These are phyloP conservation scores for Standfussiana lucernea DNA, from an alignment of 2,888 invertebrate genomes.

Conservation along the genomic window DNA sequence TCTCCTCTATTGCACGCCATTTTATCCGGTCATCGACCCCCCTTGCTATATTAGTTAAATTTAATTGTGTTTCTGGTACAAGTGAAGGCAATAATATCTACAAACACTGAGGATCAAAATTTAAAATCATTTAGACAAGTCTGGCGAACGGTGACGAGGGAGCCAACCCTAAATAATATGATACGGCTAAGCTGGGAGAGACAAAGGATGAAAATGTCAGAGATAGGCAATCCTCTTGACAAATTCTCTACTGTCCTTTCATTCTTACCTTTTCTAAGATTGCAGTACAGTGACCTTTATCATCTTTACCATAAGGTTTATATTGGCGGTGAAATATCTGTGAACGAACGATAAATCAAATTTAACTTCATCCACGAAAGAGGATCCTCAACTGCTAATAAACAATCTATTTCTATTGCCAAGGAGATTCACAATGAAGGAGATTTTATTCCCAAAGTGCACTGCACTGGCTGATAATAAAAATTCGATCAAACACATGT, in stretches of 20 bases:
- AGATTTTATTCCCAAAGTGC: slow-evolving; percentile 41
- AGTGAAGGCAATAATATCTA: neutral
- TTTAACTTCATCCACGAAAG: neutral
- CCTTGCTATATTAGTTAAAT: neutral
- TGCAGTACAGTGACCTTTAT: neutral
- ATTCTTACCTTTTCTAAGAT: neutral
- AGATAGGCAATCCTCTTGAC: neutral
- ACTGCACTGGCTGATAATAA: slow-evolving; percentile 48
- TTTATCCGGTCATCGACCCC: neutral
- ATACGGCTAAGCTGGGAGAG: neutral
- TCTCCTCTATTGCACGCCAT: neutral
- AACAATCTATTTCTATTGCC: slow-evolving; percentile 33
- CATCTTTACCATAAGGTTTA: neutral
- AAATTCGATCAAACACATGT: slow-evolving; percentile 49
- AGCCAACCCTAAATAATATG: neutral
- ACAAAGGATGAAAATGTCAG: slow-evolving; percentile 4
- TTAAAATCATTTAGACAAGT: neutral
- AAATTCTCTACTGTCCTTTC: neutral
- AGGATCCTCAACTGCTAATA: slow-evolving; percentile 23
- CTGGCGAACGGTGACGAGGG: neutral
- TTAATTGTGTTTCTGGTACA: neutral
- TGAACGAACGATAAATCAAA: neutral
- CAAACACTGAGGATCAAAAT: neutral
- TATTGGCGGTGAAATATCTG: neutral
- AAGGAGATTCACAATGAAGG: slow-evolving; percentile 16